Percentiles rank a stretch among this genome's conserved stretches.
These are phyloP conservation scores for Hycleus cichorii DNA, from an alignment of 1,140 invertebrate species.

Conservation along the genomic window DNA sequence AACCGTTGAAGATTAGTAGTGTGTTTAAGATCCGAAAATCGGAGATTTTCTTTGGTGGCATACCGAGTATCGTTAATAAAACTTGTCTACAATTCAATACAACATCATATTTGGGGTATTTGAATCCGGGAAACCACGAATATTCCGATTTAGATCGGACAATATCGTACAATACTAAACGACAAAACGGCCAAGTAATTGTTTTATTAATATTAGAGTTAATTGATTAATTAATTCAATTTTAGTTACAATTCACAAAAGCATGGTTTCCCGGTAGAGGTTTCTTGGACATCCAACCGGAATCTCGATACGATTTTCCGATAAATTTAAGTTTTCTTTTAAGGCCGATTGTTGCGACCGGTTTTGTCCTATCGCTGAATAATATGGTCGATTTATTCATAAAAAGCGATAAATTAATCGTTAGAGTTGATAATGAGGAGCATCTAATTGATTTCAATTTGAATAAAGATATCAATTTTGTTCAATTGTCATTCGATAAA, in stretches of 20 bases:
- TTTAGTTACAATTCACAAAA: conserved; percentile 18
- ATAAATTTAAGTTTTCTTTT: conserved; percentile 41
- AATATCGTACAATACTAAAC: conserved; percentile 17
- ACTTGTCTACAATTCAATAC: conserved; percentile 16
- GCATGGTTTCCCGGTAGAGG: conserved; percentile 17
- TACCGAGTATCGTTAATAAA: conserved; percentile 23
- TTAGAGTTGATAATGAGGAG: conserved; percentile 60
- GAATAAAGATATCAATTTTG: background rate
- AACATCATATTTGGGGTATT: conserved; percentile 28
- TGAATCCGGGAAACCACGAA: conserved; percentile 1
- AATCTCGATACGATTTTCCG: conserved; percentile 45
- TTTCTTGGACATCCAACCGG: conserved; percentile 4
- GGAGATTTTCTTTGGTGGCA: conserved; percentile 26
- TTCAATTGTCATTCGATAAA: too few relatives aligned
- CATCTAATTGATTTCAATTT: conserved; percentile 53
- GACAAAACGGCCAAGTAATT: conserved; percentile 5
- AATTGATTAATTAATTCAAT: background rate
- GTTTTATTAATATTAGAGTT: background rate
- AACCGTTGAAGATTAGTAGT: background rate
- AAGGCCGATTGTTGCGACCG: conserved; percentile 8
- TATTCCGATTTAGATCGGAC: background rate
- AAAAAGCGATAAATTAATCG: conserved; percentile 49
- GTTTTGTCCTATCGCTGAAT: conserved; percentile 33
- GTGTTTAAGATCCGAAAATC: conserved; percentile 24
- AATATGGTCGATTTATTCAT: conserved; percentile 56